Evolutionary conservation across 1,140 invertebrate genomes (phyloP).

Genomic region (Apis florea): DNA sequence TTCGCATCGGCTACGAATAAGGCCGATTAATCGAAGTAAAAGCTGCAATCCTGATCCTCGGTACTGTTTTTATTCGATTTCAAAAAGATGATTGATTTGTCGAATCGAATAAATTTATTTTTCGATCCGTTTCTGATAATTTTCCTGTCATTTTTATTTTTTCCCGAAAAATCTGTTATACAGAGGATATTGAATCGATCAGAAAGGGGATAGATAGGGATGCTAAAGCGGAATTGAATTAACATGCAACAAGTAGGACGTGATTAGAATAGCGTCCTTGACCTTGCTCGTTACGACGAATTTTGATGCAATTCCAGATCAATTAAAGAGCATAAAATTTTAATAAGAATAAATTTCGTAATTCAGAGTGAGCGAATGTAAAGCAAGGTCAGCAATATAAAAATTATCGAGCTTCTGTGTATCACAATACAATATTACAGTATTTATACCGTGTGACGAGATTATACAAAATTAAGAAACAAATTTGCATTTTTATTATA

Average conservation of each 20-base stretch:
- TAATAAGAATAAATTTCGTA: constrained; percentile 27
- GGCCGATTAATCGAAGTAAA: constrained; percentile 29
- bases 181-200: background rate
- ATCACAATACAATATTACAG: background rate
- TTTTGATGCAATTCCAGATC: background rate
- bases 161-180: background rate
- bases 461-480: background rate
- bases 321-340: constrained; percentile 3
- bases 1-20: constrained; percentile 27
- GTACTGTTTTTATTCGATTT: background rate
- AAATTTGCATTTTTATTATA: no score
- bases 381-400: constrained; percentile 62
- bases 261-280: constrained; percentile 28
- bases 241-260: constrained; percentile 18
- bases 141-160: background rate
- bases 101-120: no score
- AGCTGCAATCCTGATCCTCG: background rate
- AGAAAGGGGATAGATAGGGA: background rate
- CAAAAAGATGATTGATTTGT: background rate
- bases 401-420: constrained; percentile 41
- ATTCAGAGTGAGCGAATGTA: constrained; percentile 47
- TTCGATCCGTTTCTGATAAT: background rate
- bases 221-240: background rate
- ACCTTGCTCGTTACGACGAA: background rate
- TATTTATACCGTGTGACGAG: background rate